phyloP scores from a whole-genome alignment of 1,140 invertebrate species.

The Pygmarrhopalites habei region DNA sequence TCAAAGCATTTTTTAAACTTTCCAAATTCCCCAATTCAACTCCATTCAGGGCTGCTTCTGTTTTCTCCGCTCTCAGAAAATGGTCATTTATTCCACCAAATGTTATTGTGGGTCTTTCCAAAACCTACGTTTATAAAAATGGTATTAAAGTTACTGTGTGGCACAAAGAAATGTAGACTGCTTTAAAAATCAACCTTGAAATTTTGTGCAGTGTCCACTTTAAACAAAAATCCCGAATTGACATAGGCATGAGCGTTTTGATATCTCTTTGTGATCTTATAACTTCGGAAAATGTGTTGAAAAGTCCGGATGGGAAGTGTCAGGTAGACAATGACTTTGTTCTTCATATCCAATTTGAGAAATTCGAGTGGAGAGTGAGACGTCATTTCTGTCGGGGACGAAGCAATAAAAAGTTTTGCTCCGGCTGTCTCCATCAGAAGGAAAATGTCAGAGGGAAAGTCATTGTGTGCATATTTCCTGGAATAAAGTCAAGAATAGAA shows the following conservation, averaged over 20 bases:
- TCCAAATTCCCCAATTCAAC: constrained; percentile 40
- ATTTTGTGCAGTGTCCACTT: constrained; percentile 48
- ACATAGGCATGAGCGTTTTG: constrained; percentile 79
- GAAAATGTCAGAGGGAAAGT: constrained; percentile 27
- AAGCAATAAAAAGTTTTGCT: background rate
- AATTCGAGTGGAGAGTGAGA: constrained; percentile 3
- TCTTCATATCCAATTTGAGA: constrained; percentile 4
- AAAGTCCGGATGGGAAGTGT: background rate
- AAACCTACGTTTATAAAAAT: too few relatives aligned
- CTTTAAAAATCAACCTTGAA: too few relatives aligned
- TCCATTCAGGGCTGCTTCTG: constrained; percentile 37
- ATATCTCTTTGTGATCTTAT: constrained; percentile 16
- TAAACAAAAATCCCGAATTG: constrained; percentile 66
- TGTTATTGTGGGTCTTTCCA: constrained; percentile 52
- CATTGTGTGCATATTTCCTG: background rate
- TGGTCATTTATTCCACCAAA: constrained; percentile 68
- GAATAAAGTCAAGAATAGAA: background rate
- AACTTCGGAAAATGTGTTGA: constrained; percentile 9
- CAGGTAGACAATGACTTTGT: constrained; percentile 9
- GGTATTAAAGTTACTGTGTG: too few relatives aligned
- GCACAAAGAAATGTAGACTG: too few relatives aligned
- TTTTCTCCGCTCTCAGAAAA: constrained; percentile 36
- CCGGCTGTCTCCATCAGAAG: background rate
- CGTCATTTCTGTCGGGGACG: background rate
- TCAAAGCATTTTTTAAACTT: constrained; percentile 53